phyloP scores from a whole-genome alignment of 2,797 vertebrate species.

The Falco novaeseelandiae region DNA sequence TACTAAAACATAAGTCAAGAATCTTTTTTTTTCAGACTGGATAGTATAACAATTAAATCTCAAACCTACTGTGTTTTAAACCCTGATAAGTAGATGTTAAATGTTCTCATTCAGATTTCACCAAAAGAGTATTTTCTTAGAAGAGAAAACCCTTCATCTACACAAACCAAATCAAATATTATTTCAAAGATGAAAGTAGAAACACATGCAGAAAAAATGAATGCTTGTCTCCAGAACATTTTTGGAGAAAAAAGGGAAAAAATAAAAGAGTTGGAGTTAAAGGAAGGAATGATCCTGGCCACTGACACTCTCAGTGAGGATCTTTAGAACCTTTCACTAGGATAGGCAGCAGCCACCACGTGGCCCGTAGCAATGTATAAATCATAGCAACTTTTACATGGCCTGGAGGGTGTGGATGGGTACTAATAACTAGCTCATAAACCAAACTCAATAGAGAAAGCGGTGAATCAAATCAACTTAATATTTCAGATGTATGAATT shows the following conservation, averaged over 20 bases:
- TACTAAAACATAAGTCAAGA: not conserved
- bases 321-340: not conserved
- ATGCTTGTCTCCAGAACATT: fast-evolving
- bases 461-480: not conserved
- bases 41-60: not conserved
- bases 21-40: not conserved
- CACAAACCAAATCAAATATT: not conserved
- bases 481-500: not conserved
- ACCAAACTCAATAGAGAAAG: not conserved
- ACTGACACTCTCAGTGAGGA: not conserved
- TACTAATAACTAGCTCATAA: not conserved
- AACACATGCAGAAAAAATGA: not conserved
- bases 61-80: not conserved
- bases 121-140: not conserved
- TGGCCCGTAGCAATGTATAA: not conserved
- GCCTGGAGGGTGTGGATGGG: not conserved
- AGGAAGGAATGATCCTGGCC: not conserved
- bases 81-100: not conserved
- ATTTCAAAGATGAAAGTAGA: not conserved
- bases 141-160: not conserved
- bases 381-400: not conserved
- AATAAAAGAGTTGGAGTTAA: not conserved
- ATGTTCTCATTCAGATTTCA: not conserved
- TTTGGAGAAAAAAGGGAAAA: not conserved
- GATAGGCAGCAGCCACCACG: not conserved